Evolutionary conservation across 2,797 vertebrate species (phyloP), one percentile per base, ranked within the genome.

Genomic region (Acrossocheilus wenchowensis): DNA sequence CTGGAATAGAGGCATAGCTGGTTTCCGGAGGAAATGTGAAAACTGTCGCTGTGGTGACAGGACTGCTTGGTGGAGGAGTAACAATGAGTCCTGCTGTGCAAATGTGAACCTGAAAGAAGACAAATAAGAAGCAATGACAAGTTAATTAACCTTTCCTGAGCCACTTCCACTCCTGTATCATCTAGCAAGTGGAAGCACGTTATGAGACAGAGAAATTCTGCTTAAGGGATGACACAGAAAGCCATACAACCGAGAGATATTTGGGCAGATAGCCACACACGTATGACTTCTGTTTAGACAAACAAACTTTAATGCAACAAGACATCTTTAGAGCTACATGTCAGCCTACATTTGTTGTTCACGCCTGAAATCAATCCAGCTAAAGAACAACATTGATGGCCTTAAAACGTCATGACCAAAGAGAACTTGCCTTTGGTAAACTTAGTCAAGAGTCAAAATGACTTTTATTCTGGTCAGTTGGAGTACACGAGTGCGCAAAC

Each of bases 11-110:
- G 45, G 96, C 94, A 92, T 97, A 99, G 92, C 96, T 96, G 41
- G 94, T 95, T 86, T 99, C 98, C 0, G 98, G 94, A 0, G 97
- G 97, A 93, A 99, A 99, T 2, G 97, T 97, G 95, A 99, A 99
- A 19, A 97, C 96, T 3, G 98, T 96, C 73, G 97, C 97, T 64
- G 97, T 97, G 82, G 97, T 97, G 93, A 99, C 97, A 9, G 98
- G 98, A 92, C 98, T 99, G 92, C 97, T 99, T 4, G 98, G 98
- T 81, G 98, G 98, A 19, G 98, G 98, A 87, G 98, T 99, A 93
- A 99, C 98, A 75, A 99, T 98, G 68, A 99, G 95, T 87, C 98
- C 98, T 0, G 97, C 95, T 91, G 98, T 99, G 94, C 97, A 97
- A 89, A 99, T 99, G 93, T 99, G 98, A 93, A 99, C 98, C 98